Conservation (phyloP, 2,113 vertebrate species). For the Saiga tatarica region DNA sequence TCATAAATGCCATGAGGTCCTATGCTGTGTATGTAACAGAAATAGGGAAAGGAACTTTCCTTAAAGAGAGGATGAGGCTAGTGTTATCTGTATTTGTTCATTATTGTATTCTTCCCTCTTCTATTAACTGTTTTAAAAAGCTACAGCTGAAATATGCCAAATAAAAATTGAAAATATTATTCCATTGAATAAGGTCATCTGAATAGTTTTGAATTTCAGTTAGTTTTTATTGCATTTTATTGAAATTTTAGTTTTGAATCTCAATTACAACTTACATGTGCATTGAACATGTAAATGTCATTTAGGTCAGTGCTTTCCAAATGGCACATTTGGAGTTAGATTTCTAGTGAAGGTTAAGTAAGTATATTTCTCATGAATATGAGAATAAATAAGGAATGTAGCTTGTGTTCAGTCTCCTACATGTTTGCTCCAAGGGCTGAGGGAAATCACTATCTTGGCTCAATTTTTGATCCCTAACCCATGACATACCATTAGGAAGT, state of each 20-base stretch:
- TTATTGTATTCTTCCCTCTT: not conserved
- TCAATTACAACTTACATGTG: not conserved
- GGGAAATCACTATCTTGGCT: not conserved
- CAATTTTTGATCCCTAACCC: not conserved
- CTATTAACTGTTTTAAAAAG: not conserved
- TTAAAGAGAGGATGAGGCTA: not conserved
- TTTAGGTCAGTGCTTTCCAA: not conserved
- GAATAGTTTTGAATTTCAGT: not conserved
- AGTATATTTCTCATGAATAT: slow-evolving; percentile 12
- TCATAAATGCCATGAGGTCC: not conserved
- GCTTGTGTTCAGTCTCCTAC: not conserved
- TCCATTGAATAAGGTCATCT: not conserved
- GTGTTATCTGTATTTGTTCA: not conserved
- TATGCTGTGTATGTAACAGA: not conserved
- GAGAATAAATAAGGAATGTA: not conserved
- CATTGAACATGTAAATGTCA: not conserved
- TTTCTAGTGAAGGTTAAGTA: slow-evolving; percentile 9
- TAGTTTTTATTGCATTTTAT: not conserved
- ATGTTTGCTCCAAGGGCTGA: not conserved
- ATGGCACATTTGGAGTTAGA: not conserved
- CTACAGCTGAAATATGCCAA: not conserved
- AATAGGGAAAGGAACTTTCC: slow-evolving; percentile 15
- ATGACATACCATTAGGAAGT: not conserved
- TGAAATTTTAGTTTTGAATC: not conserved
- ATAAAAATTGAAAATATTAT: not conserved